Conservation (phyloP, 2,888 invertebrate genomes). For the Perizoma flavofasciatum region DNA sequence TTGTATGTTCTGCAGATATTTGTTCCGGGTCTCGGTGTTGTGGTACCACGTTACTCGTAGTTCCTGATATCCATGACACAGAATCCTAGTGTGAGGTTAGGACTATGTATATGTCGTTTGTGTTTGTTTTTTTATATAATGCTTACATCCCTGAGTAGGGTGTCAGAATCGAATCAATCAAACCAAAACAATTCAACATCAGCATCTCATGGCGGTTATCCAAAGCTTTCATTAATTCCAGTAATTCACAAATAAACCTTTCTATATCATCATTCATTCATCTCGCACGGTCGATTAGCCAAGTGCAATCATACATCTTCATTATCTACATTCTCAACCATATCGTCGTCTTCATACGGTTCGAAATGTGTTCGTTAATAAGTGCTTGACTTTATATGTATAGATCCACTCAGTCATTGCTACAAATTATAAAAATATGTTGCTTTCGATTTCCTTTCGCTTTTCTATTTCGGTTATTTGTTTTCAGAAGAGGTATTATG, state of each 20-base stretch:
- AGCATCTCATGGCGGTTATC: conserved; percentile 1
- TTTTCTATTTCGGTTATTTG: conserved; percentile 53
- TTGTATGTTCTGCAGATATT: too few relatives aligned
- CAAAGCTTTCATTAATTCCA: conserved; percentile 25
- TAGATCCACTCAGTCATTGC: conserved; percentile 52
- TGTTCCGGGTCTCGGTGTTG: too few relatives aligned
- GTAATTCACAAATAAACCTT: conserved; percentile 25
- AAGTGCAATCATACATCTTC: conserved; percentile 27
- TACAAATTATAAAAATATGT: conserved; percentile 56
- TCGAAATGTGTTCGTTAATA: conserved; percentile 10
- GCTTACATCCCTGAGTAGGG: too few relatives aligned
- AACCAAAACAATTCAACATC: conserved; percentile 5
- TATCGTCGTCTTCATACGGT: conserved; percentile 15
- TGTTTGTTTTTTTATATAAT: too few relatives aligned
- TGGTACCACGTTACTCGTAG: too few relatives aligned
- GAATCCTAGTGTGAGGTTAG: too few relatives aligned
- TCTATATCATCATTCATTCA: conserved; percentile 34
- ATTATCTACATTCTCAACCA: conserved; percentile 11
- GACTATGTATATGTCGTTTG: too few relatives aligned
- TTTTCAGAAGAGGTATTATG: conserved; percentile 25
- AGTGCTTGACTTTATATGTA: conserved; percentile 29
- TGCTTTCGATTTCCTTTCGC: conserved; percentile 58
- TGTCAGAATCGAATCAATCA: conserved; percentile 9
- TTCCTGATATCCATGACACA: too few relatives aligned
- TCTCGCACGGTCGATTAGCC: conserved; percentile 34